Evolutionary conservation across 2,113 vertebrate genomes (phyloP).

Genomic region (Telmatochromis sp.): DNA sequence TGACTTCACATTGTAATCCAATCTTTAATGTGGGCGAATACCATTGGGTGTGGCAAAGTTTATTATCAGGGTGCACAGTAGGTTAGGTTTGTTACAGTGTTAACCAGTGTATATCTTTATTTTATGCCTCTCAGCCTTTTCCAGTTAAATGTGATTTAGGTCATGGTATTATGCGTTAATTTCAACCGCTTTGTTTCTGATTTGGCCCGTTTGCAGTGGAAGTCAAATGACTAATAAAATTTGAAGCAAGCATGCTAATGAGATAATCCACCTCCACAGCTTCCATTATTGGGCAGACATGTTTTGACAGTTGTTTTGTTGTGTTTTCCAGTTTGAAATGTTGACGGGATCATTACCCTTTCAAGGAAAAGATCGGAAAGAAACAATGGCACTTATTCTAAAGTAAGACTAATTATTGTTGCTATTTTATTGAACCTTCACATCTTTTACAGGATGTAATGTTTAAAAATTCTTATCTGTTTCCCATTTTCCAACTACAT

Average conservation of each 20-base stretch:
- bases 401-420: conserved; percentile 78
- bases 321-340: conserved; percentile 89
- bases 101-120: neutral
- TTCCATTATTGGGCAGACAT: neutral
- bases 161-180: neutral
- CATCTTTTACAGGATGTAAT: neutral
- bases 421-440: neutral
- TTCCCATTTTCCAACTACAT: neutral
- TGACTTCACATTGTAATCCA: neutral
- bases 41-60: neutral
- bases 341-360: conserved; percentile 93
- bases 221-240: neutral
- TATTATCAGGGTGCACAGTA: neutral
- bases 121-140: neutral
- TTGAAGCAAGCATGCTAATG: neutral
- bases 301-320: neutral
- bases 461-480: neutral
- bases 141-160: neutral
- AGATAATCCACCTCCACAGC: neutral
- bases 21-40: neutral
- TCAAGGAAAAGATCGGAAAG: conserved; percentile 97
- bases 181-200: neutral
- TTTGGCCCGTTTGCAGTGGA: neutral
- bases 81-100: neutral
- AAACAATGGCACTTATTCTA: conserved; percentile 96